A percentile compares a stretch with the other conserved stretches of the same genome.
These are phyloP conservation scores for Monomorium pharaonis DNA, from an alignment of 1,140 invertebrate genomes.

Conservation along the genomic window DNA sequence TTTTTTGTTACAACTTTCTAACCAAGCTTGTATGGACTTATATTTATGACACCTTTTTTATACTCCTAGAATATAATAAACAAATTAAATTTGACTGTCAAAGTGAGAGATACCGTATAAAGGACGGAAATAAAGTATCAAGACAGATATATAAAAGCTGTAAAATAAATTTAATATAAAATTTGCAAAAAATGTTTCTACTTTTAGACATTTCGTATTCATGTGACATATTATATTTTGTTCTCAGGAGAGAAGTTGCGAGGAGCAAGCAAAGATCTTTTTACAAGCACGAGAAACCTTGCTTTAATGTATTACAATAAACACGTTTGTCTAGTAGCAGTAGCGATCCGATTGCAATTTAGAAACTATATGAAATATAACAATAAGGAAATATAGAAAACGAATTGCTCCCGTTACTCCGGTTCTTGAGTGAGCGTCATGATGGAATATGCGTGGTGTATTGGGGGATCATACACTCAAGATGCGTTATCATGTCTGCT, in stretches of 20 bases:
- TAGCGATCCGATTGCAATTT: neutral
- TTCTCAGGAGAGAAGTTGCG: neutral
- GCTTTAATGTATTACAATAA: neutral
- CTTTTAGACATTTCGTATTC: neutral
- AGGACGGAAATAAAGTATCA: neutral
- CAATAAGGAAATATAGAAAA: conserved; percentile 40
- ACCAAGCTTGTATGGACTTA: too few relatives aligned
- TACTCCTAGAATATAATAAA: neutral
- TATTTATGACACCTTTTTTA: neutral
- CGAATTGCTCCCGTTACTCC: neutral
- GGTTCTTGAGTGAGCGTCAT: neutral
- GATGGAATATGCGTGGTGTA: neutral
- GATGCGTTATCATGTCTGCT: conserved; percentile 51
- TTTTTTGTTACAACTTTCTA: too few relatives aligned
- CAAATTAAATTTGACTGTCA: neutral
- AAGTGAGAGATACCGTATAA: neutral
- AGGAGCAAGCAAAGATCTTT: neutral
- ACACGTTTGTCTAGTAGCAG: neutral
- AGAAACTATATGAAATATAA: neutral
- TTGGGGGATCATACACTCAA: neutral
- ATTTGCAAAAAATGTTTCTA: neutral
- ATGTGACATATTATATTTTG: too few relatives aligned
- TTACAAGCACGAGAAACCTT: neutral
- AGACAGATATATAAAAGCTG: neutral
- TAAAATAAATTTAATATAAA: neutral